phyloP scores from a whole-genome alignment of 2,113 vertebrate species.

The Diadophis punctatus region DNA sequence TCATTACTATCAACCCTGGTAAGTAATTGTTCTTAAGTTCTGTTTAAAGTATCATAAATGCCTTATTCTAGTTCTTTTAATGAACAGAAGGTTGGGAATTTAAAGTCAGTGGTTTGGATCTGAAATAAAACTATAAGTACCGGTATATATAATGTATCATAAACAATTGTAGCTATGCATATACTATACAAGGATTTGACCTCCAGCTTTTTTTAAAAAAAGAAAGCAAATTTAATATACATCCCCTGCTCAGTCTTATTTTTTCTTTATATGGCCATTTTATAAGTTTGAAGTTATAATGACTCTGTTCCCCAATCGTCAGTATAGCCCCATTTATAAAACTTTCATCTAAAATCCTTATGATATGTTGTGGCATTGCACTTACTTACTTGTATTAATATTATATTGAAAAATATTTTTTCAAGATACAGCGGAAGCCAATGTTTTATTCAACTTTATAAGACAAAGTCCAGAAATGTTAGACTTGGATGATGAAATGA shows the following conservation, averaged over 20 bases:
- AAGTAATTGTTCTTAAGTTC: constrained; percentile 44
- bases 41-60: constrained; percentile 11
- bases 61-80: neutral
- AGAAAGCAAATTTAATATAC: neutral
- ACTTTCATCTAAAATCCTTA: neutral
- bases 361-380: constrained; percentile 12
- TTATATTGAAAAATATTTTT: constrained; percentile 25
- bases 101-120: neutral
- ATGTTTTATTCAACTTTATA: constrained; percentile 79
- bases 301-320: neutral
- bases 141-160: neutral
- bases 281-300: neutral
- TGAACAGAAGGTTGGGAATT: neutral
- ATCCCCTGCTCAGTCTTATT: no score
- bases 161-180: neutral
- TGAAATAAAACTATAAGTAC: neutral
- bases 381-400: neutral
- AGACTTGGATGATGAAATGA: constrained; percentile 67
- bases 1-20: constrained; percentile 95
- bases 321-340: neutral
- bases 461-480: constrained; percentile 76
- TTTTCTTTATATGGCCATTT: neutral
- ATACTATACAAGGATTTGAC: neutral
- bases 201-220: neutral
- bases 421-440: constrained; percentile 89